These are phyloP conservation scores for Thereva unica DNA, from an alignment of 2,888 invertebrate genomes.

Conservation along the genomic window DNA sequence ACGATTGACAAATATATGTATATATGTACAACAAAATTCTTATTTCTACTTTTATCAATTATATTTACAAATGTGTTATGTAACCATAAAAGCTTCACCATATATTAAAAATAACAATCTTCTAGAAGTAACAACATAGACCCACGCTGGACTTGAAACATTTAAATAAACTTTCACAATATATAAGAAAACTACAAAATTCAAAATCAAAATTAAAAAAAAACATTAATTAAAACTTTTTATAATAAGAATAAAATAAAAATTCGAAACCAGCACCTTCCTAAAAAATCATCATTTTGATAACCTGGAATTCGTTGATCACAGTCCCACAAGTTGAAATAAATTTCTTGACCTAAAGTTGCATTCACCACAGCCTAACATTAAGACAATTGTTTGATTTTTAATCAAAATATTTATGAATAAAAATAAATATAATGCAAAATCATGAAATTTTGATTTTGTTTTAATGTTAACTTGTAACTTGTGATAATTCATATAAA, in stretches of 20 bases:
- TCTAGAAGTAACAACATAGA: too few relatives aligned
- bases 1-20: too few relatives aligned
- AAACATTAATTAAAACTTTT: conserved; percentile 46
- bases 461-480: not conserved
- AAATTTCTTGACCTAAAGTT: conserved; percentile 73
- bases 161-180: too few relatives aligned
- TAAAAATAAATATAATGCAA: conserved; percentile 32
- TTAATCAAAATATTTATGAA: conserved; percentile 7
- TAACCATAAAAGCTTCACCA: too few relatives aligned
- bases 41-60: too few relatives aligned
- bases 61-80: too few relatives aligned
- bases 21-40: too few relatives aligned
- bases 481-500: too few relatives aligned
- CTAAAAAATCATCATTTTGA: conserved; percentile 80
- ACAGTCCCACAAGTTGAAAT: conserved; percentile 81
- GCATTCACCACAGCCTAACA: conserved; percentile 76
- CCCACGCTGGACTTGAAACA: too few relatives aligned
- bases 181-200: too few relatives aligned
- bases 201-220: conserved; percentile 37
- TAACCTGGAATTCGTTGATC: conserved; percentile 78
- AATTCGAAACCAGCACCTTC: conserved; percentile 65
- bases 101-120: too few relatives aligned
- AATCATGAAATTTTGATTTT: conserved; percentile 19
- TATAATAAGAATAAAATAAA: conserved; percentile 39
- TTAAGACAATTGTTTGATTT: conserved; percentile 23